phyloP scores from a whole-genome alignment of 2,113 vertebrate species.

The Haliaeetus leucogaster region DNA sequence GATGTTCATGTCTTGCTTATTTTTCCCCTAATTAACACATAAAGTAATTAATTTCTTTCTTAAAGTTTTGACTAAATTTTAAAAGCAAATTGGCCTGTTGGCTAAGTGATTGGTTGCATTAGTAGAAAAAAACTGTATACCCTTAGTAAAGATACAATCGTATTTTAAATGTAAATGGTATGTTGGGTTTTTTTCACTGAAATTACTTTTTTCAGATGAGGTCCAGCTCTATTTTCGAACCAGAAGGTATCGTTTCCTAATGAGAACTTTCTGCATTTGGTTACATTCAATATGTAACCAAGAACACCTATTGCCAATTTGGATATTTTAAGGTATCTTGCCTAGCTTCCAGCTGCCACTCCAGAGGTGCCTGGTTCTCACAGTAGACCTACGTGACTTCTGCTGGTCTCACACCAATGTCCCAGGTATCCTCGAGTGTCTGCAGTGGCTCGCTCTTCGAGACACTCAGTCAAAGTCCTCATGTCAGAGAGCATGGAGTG shows the following conservation, averaged over 20 bases:
- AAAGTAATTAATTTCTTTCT: not conserved
- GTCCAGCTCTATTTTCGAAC: not conserved
- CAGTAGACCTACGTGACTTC: accelerated
- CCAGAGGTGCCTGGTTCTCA: not conserved
- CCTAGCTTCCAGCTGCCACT: not conserved
- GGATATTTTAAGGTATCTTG: not conserved
- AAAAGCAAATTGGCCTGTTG: not conserved
- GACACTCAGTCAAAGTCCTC: not conserved
- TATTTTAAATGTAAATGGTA: not conserved
- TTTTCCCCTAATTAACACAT: not conserved
- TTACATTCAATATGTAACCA: not conserved
- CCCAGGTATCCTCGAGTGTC: not conserved
- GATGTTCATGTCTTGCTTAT: not conserved
- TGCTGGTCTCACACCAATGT: not conserved
- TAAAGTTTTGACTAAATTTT: not conserved
- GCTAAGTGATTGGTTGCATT: not conserved
- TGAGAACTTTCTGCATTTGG: not conserved
- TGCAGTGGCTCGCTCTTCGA: not conserved
- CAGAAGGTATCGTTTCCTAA: not conserved
- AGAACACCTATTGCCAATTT: not conserved
- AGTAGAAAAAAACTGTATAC: not conserved
- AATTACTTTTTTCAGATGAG: not conserved
- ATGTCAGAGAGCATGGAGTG: accelerated
- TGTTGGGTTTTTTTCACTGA: not conserved
- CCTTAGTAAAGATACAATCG: not conserved